Conservation (phyloP, 2,113 vertebrate species). For the Junco hyemalis region DNA sequence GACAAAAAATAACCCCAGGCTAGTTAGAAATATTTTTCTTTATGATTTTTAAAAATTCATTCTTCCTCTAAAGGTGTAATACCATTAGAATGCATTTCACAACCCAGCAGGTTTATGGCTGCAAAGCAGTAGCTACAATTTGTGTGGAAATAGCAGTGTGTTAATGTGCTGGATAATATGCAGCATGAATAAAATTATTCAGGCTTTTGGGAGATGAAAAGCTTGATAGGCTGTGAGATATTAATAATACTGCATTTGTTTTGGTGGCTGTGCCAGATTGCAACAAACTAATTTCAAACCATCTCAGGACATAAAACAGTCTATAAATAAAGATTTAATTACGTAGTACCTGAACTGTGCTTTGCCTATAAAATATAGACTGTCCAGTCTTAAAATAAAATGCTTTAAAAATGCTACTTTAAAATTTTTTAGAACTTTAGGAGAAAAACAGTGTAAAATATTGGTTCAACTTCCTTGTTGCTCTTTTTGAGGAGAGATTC, state of each 20-base stretch:
- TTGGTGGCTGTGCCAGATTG: not conserved
- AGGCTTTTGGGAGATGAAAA: slow-evolving; percentile 4
- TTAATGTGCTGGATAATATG: slow-evolving; percentile 2
- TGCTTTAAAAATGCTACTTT: not conserved
- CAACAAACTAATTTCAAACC: not conserved
- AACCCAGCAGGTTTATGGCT: not conserved
- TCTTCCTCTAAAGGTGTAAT: not conserved
- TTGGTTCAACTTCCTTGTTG: not conserved
- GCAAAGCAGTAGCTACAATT: not conserved
- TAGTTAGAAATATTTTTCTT: not conserved
- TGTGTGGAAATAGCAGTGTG: not conserved
- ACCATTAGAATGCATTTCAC: slow-evolving; percentile 11
- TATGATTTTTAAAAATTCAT: not conserved
- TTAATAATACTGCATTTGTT: slow-evolving; percentile 1
- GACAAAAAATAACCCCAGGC: not conserved
- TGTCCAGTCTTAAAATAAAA: not conserved
- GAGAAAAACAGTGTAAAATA: not conserved
- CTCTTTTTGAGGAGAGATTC: not conserved
- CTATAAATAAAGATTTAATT: slow-evolving; percentile 3
- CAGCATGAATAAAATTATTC: slow-evolving; percentile 11
- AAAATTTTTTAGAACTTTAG: not conserved
- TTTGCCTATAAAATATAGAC: not conserved
- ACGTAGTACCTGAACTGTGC: not conserved
- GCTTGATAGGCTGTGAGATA: not conserved
- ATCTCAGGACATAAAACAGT: not conserved